Evolutionary conservation across 2,888 invertebrate species (phyloP).

Genomic region (Entomobrya proxima): DNA sequence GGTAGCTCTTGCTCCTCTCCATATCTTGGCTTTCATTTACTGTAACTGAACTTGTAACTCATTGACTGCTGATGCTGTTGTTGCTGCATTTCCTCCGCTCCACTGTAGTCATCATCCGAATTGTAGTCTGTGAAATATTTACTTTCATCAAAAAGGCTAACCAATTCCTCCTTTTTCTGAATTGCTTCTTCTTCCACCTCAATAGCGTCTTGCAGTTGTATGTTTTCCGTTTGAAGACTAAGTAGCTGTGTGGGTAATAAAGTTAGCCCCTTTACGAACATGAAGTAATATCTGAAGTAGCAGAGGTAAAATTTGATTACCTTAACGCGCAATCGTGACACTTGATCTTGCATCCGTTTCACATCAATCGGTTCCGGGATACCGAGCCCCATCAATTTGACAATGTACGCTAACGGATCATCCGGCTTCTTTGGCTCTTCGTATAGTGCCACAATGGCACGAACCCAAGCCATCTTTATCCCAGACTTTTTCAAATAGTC

Average conservation of each 20-base stretch:
- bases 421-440: constrained; percentile 64
- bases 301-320: not conserved
- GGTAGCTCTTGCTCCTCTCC: too few species aligned
- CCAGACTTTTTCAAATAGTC: constrained; percentile 47
- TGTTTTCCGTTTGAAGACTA: not conserved
- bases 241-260: too few species aligned
- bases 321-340: not conserved
- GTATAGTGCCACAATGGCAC: constrained; percentile 63
- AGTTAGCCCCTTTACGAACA: not conserved
- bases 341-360: not conserved
- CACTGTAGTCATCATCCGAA: constrained; percentile 6
- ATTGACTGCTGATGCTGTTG: too few species aligned
- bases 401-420: constrained; percentile 58
- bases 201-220: not conserved
- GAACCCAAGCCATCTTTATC: constrained; percentile 57
- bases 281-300: too few species aligned
- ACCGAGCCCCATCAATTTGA: constrained; percentile 53
- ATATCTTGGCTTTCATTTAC: too few species aligned
- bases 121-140: constrained; percentile 6
- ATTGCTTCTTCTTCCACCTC: not conserved
- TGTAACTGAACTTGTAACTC: too few species aligned
- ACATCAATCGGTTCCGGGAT: constrained; percentile 42
- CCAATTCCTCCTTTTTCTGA: not conserved
- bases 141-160: not conserved
- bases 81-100: not conserved